Evolutionary conservation across 2,113 vertebrate species (phyloP).

Genomic region (Solea solea): DNA sequence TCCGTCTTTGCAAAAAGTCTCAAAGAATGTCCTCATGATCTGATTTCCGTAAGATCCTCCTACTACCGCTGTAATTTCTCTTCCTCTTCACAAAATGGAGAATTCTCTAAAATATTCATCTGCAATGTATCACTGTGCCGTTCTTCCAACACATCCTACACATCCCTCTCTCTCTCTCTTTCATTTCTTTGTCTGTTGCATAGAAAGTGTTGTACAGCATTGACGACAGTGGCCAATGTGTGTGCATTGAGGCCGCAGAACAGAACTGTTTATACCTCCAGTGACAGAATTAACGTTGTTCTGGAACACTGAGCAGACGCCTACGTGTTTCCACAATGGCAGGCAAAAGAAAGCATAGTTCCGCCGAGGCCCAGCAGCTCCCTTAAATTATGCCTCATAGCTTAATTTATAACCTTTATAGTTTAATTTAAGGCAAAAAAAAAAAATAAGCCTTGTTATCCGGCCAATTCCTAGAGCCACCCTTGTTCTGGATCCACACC

Average conservation of each 20-base stretch:
- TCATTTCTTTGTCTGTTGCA: slow-evolving; percentile 40
- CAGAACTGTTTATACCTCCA: slow-evolving; percentile 45
- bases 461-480: too few relatives aligned
- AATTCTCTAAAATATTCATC: slow-evolving; percentile 64
- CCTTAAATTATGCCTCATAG: too few relatives aligned
- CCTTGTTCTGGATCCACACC: too few relatives aligned
- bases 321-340: slow-evolving; percentile 26
- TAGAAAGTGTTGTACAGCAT: slow-evolving; percentile 59
- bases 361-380: too few relatives aligned
- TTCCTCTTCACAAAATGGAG: slow-evolving; percentile 36
- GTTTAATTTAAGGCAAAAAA: too few relatives aligned
- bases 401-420: too few relatives aligned
- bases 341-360: too few relatives aligned
- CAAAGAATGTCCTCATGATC: slow-evolving; percentile 14
- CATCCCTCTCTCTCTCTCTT: slow-evolving; percentile 22
- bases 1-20: not conserved
- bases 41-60: slow-evolving; percentile 26
- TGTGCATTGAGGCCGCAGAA: slow-evolving; percentile 36
- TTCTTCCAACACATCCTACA: slow-evolving; percentile 62
- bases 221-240: slow-evolving; percentile 36
- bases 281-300: slow-evolving; percentile 55
- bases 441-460: too few relatives aligned
- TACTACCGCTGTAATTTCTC: slow-evolving; percentile 35
- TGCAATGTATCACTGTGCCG: slow-evolving; percentile 53
- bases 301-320: slow-evolving; percentile 39